These are phyloP conservation scores for Anser cygnoides DNA, from an alignment of 2,113 vertebrate genomes.

Conservation along the genomic window DNA sequence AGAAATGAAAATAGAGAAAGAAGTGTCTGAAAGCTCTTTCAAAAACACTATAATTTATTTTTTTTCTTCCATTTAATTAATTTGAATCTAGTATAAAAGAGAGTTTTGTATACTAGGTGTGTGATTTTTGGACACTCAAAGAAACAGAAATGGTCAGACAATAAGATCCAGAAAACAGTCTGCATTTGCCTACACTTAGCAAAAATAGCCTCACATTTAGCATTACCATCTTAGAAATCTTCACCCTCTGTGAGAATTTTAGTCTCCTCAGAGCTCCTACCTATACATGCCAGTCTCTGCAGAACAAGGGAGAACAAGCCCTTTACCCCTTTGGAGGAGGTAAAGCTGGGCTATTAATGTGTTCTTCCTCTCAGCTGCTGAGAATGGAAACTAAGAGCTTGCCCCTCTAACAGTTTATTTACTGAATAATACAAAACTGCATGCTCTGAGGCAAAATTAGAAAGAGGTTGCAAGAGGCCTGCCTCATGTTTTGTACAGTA, in stretches of 20 bases:
- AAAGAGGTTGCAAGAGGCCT: too few species aligned
- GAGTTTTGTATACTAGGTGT: not conserved
- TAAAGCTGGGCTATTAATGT: not conserved
- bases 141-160: not conserved
- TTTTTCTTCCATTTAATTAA: not conserved
- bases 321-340: not conserved
- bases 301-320: not conserved
- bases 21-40: not conserved
- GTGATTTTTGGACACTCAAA: not conserved
- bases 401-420: not conserved
- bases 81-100: not conserved
- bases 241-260: not conserved
- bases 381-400: not conserved
- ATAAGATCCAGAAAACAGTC: not conserved
- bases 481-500: not conserved
- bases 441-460: not conserved
- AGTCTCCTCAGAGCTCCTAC: not conserved
- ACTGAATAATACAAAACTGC: not conserved
- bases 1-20: accelerated
- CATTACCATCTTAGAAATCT: not conserved
- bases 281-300: not conserved
- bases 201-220: not conserved
- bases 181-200: not conserved
- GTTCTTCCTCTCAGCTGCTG: not conserved
- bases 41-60: not conserved